These are phyloP conservation scores for Drosophila quadrilineata DNA, from an alignment of 1,140 invertebrate genomes.

Conservation along the genomic window DNA sequence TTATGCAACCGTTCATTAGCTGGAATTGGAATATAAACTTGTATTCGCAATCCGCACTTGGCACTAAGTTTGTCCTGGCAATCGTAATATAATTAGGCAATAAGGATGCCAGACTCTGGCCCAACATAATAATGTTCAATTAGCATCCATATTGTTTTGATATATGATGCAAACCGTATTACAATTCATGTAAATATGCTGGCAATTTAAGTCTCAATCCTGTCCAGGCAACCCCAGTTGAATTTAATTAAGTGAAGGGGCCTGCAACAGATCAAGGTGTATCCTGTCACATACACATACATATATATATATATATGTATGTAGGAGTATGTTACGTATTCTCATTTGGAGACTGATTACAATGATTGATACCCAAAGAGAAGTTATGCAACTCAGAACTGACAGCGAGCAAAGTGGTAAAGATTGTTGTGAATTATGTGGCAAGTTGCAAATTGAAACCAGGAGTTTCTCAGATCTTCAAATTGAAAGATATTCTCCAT, in stretches of 20 bases:
- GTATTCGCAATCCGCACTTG: too few relatives aligned
- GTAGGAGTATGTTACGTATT: too few relatives aligned
- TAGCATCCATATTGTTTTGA: slow-evolving; percentile 30
- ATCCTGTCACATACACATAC: neutral
- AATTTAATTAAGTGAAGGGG: slow-evolving; percentile 25
- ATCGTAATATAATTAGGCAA: slow-evolving; percentile 16
- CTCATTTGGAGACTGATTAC: slow-evolving; percentile 7
- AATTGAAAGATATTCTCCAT: too few relatives aligned
- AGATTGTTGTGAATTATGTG: neutral
- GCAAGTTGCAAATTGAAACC: neutral
- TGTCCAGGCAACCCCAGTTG: neutral
- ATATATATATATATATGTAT: too few relatives aligned
- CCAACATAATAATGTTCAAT: slow-evolving; percentile 43
- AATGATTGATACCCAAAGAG: slow-evolving; percentile 12
- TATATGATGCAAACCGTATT: slow-evolving; percentile 19
- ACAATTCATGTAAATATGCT: neutral
- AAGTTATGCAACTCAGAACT: too few relatives aligned
- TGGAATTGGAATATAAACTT: too few relatives aligned
- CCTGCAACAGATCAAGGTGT: slow-evolving; percentile 23
- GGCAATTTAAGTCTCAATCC: slow-evolving; percentile 1
- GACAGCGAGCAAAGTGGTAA: neutral
- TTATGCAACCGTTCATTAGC: too few relatives aligned
- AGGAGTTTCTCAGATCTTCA: neutral
- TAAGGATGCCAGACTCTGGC: slow-evolving; percentile 1
- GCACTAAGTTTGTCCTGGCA: too few relatives aligned